Base-by-base conservation (phyloP, 2,113 vertebrate species). In the Salminus brasiliensis region DNA sequence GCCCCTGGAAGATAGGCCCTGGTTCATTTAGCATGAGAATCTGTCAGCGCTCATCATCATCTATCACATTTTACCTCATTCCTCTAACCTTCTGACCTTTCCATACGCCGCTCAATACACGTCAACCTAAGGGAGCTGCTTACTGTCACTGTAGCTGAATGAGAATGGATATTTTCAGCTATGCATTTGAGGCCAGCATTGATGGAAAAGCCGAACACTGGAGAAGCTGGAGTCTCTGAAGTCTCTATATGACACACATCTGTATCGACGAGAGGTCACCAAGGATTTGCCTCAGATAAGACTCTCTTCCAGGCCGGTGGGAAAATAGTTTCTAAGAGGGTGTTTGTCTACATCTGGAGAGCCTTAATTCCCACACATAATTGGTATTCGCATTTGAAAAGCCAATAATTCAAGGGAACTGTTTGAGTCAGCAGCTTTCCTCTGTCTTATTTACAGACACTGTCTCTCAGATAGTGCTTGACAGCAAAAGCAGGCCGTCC, bases 321-420 rank as follows among this genome's bases (percentile, higher is more conserved):
- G 68, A 52, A 72, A 68, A 76, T 45, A 18, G 71, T 81, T 83
- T 72, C 78, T 79, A 43, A 73, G 53, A 47, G 36, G 43, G 72
- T 76, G 49, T 70, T 81, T 71, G 65, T 70, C 41, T 77, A 66
- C 72, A 79, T 10, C 76, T 18, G 52, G 30, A 69, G 69, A 60
- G 59, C 39, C 34, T 2, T 72, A 57, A 81, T 83, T 83, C 81
- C 66, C 63, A 63, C 30, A 60, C 36, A 59, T 86, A 76, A 76
- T 84, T 86, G 68, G 34, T 76, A 68, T 84, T 85, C 57, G 16
- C n/a, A 60, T 76, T 79, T 21, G 53, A 84, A 85, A 30, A 66
- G 43, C 59, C 77, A 76, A 71, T 78, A 86, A 68, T 73, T 78
- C 23, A 47, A 74, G 34, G 49, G 21, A 68, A 55, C 21, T 66